Base-by-base conservation (phyloP, 2,113 vertebrate species). In the Protomyctophum bolini region DNA sequence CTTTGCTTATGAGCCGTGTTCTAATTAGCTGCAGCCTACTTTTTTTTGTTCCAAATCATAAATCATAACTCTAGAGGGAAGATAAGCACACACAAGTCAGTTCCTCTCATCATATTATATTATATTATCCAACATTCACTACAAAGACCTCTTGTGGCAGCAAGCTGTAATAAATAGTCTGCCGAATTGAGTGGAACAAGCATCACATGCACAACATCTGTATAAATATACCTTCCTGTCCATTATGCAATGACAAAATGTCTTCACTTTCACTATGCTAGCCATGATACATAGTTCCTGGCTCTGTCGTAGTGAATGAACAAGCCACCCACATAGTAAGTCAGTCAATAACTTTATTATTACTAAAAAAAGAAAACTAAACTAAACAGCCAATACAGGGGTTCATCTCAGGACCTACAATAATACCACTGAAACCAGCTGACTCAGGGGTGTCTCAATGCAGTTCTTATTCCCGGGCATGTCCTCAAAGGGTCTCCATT, bases 401-500 rank as follows among this genome's bases (percentile, higher is more conserved):
- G 90, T 88, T 90, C 90, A n/a, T n/a, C 90, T 90, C 89, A 91
- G 90, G 89, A 90, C 86, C 86, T 72, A 81, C 81, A n/a, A 70
- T 76, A 78, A 76, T 73, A 84, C 86, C 87, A 87, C 87, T 89
- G 67, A 86, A 21, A 87, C 80, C 78, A 89, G 87, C 90, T 89
- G 90, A 90, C 88, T 91, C 90, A 91, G 90, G 90, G 88, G 90
- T 84, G 81, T 90, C 88, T 89, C 84, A 87, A 85, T 89, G 87
- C 89, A 88, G 89, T 89, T 86, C 82, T 84, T 85, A 88, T 89
- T 61, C 79, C 79, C 73, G 76, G 81, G 84, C 83, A 86, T 85
- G 86, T 93, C 87, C 90, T 93, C 90, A 92, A n/a, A 92, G 89
- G 86, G 86, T 88, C 92, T 92, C 89, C 76, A 77, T 91, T 88